Conservation (phyloP, 1,140 invertebrate species). For the Vanessa atalanta region DNA sequence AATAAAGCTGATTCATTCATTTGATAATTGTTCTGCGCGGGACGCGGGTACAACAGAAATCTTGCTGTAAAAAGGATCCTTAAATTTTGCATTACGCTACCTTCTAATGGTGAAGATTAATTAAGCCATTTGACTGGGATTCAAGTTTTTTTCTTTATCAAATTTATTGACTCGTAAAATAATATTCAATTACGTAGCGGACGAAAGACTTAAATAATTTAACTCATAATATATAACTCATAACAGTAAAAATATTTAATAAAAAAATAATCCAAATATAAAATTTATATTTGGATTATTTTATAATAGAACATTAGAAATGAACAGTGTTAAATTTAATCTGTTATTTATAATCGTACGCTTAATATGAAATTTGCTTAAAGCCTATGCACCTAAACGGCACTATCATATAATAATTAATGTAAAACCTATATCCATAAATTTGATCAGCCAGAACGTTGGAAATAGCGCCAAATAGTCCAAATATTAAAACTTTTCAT, state of each 20-base stretch:
- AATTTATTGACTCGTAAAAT: not conserved
- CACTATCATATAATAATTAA: slow-evolving; percentile 1
- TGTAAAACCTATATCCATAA: not conserved
- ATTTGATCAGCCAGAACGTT: not conserved
- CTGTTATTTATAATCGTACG: not conserved
- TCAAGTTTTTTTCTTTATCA: not conserved
- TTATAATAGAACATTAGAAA: not conserved
- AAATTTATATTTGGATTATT: too few relatives aligned
- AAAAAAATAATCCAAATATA: too few relatives aligned
- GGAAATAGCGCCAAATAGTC: not conserved
- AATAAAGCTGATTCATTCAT: slow-evolving; percentile 55
- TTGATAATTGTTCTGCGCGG: slow-evolving; percentile 29
- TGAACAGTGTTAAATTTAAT: not conserved
- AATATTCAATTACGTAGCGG: not conserved
- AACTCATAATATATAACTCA: too few relatives aligned
- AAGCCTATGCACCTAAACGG: not conserved
- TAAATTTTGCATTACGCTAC: slow-evolving; percentile 5
- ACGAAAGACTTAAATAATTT: too few relatives aligned
- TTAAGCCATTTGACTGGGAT: not conserved
- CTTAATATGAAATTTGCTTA: not conserved
- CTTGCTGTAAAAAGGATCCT: slow-evolving; percentile 21
- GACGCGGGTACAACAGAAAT: slow-evolving; percentile 13
- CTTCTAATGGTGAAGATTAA: not conserved
- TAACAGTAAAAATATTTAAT: too few relatives aligned
- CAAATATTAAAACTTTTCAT: not conserved